A percentile compares a stretch with the other conserved stretches of the same genome.
Evolutionary conservation across 1,140 invertebrate species (phyloP).

Genomic region (Lepidurus packardi): DNA sequence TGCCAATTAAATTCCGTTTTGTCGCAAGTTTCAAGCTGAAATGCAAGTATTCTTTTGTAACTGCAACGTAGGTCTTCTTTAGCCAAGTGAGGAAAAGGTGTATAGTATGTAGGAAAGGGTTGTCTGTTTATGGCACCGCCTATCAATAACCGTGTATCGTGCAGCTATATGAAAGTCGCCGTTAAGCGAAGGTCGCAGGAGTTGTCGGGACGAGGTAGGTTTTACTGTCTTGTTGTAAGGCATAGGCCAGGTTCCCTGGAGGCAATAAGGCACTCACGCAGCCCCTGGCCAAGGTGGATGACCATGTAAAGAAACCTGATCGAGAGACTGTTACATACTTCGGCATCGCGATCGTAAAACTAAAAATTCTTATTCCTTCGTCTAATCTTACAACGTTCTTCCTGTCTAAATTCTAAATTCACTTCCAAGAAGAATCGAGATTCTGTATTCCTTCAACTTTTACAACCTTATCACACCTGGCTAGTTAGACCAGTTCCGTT

Average conservation of each 20-base stretch:
- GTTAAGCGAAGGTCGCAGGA: conserved; percentile 13
- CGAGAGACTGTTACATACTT: conserved; percentile 19
- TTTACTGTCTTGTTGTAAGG: conserved; percentile 16
- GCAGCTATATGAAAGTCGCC: conserved; percentile 18
- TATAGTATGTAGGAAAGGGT: background rate
- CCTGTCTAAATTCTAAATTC: background rate
- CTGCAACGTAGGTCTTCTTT: background rate
- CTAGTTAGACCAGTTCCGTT: conserved; percentile 18
- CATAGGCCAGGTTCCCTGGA: background rate
- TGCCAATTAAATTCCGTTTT: background rate
- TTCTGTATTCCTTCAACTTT: background rate
- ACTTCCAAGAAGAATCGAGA: background rate
- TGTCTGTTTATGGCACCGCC: background rate
- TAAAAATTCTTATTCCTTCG: background rate
- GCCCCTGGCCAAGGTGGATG: conserved; percentile 11
- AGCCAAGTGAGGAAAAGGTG: background rate
- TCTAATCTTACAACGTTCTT: background rate
- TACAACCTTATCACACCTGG: conserved; percentile 3
- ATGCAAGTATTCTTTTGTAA: no score
- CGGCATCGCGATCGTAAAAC: background rate
- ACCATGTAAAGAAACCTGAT: conserved; percentile 22
- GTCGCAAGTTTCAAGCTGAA: background rate
- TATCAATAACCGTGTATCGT: conserved; percentile 19
- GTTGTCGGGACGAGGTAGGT: conserved; percentile 12
- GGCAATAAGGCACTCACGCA: conserved; percentile 17